Base-by-base conservation (phyloP, 2,113 vertebrate species). In the Thymallus thymallus region DNA sequence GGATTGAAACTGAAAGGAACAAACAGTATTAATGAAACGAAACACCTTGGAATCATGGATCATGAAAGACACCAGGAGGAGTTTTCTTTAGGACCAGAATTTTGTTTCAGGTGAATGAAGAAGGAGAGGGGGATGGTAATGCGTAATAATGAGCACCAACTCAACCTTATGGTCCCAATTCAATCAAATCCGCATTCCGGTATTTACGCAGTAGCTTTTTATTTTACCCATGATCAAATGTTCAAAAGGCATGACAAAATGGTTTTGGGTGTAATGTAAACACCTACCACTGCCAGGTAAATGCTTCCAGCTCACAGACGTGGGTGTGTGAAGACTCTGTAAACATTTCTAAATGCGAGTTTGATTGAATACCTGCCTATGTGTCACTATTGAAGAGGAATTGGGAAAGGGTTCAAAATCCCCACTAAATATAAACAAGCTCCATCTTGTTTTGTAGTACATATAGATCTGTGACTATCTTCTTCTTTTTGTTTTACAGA, bases 381-480 rank as follows among this genome's bases (percentile, higher is more conserved):
- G 18, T 55, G 13, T 94, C 93, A 94, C 93, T 58, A 81, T 89
- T 93, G 91, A 91, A 92, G 92, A 18, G 90, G 89, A 89, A 88
- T 86, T 77, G 75, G 76, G 91, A 88, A 90, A 16, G n/a, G 56
- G 56, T n/a, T 55, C 5, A 60, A 60, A 3, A 83, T 77, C 46
- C 87, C 84, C 81, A 88, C 82, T 86, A 85, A 86, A 45, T 87
- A 79, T 84, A 87, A 84, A 92, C 91, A 90, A 93, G 88, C 87
- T 94, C 93, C 78, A 92, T 95, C 16, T 51, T 1, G 16, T 51
- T 51, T 18, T 51, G 12, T 86, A 89, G 85, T 85, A 94, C 93
- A 94, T 93, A 94, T 93, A 95, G 92, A 94, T 92, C 94, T 94
- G 92, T 95, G 91, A 88, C 67, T 89, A 83, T 94, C 92, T 83